phyloP scores from a whole-genome alignment of 2,888 invertebrate species.

The Conops quadrifasciatus region DNA sequence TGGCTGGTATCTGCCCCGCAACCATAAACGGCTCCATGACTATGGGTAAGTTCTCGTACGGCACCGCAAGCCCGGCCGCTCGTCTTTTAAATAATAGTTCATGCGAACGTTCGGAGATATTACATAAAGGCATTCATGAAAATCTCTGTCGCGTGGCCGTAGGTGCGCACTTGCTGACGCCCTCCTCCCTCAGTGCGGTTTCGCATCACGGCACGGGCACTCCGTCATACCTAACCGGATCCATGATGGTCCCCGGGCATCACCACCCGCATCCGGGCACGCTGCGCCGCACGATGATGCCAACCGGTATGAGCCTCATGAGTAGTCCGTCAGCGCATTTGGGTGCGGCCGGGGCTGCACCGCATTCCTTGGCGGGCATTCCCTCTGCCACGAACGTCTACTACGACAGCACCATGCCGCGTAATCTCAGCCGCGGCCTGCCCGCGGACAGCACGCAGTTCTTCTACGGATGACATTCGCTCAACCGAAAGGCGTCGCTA shows the following conservation, averaged over 20 bases:
- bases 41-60: slow-evolving; percentile 55
- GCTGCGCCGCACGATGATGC: slow-evolving; percentile 59
- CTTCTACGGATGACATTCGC: slow-evolving; percentile 64
- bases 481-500: slow-evolving; percentile 59
- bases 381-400: slow-evolving; percentile 54
- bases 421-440: slow-evolving; percentile 56
- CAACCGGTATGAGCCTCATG: slow-evolving; percentile 60
- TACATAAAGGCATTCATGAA: neutral
- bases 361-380: slow-evolving; percentile 50
- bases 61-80: neutral
- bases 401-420: slow-evolving; percentile 61
- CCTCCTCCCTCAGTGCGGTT: slow-evolving; percentile 54
- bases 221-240: slow-evolving; percentile 59
- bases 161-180: slow-evolving; percentile 57
- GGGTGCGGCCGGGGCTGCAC: slow-evolving; percentile 37
- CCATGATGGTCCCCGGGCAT: slow-evolving; percentile 60
- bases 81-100: neutral
- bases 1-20: slow-evolving; percentile 53
- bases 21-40: slow-evolving; percentile 56
- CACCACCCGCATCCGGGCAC: slow-evolving; percentile 59
- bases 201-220: slow-evolving; percentile 50
- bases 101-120: neutral
- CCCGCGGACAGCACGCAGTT: slow-evolving; percentile 58
- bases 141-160: neutral
- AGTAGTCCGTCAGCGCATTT: slow-evolving; percentile 47